A percentile compares a stretch with the other conserved stretches of the same genome.
Evolutionary conservation across 2,888 invertebrate genomes (phyloP).

Genomic region (Incurvaria masculella): DNA sequence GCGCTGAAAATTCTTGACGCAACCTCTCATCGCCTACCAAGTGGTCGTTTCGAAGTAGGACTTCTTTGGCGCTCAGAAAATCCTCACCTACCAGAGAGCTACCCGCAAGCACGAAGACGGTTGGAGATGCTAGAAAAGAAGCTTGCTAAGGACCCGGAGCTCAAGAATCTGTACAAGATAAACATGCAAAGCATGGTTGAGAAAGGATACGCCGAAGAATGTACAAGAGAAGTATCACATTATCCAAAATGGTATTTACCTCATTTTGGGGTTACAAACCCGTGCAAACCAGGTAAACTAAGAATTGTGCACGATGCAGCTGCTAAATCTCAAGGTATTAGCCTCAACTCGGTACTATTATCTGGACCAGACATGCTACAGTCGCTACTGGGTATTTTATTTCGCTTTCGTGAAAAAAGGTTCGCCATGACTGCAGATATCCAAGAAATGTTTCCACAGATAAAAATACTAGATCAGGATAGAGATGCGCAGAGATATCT

Average conservation of each 20-base stretch:
- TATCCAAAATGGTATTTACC: constrained; percentile 20
- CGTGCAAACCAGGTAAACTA: constrained; percentile 18
- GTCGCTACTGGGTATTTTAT: constrained; percentile 21
- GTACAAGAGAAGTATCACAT: background rate
- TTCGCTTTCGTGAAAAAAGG: constrained; percentile 21
- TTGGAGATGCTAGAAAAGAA: constrained; percentile 9
- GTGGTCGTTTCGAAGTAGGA: constrained; percentile 9
- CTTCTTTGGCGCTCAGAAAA: constrained; percentile 9
- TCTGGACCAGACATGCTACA: constrained; percentile 22
- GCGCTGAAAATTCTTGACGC: background rate
- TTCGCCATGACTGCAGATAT: constrained; percentile 20
- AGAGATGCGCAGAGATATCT: constrained; percentile 2
- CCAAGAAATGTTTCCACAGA: constrained; percentile 15
- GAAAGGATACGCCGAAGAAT: constrained; percentile 7
- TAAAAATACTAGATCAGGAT: constrained; percentile 16
- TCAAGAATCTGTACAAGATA: constrained; percentile 8
- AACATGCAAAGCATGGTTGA: constrained; percentile 9
- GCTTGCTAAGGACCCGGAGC: constrained; percentile 10
- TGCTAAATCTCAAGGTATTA: constrained; percentile 14
- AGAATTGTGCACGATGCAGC: constrained; percentile 21
- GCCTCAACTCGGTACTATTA: constrained; percentile 19
- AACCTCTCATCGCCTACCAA: background rate
- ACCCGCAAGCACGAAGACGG: constrained; percentile 6
- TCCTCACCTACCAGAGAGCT: constrained; percentile 5
- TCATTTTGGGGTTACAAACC: constrained; percentile 16